These are phyloP conservation scores for Tridacna crocea DNA, from an alignment of 2,888 invertebrate genomes.

Conservation along the genomic window DNA sequence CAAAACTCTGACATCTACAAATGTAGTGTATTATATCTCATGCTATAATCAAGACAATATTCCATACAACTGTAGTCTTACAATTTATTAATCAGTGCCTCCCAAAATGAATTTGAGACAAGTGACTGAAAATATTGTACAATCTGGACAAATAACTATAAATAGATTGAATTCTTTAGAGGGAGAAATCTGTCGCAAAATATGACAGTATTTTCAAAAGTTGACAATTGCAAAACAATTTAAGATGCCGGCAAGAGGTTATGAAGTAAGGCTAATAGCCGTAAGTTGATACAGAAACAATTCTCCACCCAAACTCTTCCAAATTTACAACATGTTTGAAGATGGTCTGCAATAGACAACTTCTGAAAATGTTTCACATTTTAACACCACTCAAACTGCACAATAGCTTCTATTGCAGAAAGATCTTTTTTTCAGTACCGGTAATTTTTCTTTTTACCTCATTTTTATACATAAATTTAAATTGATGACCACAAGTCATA, in stretches of 20 bases:
- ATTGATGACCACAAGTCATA: no score
- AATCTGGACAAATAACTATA: no score
- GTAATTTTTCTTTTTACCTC: no score
- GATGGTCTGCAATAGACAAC: background rate
- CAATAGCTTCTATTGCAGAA: background rate
- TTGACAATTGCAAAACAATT: background rate
- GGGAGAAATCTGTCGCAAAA: no score
- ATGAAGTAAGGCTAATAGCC: background rate
- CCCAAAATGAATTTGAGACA: no score
- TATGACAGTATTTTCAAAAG: background rate
- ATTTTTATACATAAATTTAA: no score
- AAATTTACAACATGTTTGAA: background rate
- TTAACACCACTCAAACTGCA: background rate
- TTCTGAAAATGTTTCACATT: background rate
- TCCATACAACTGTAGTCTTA: no score
- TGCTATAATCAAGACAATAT: background rate
- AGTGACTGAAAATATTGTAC: no score
- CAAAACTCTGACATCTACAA: constrained; percentile 12
- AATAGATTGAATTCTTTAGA: no score
- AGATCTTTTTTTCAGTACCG: background rate
- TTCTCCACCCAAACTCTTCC: background rate
- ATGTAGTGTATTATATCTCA: background rate
- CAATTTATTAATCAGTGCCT: no score
- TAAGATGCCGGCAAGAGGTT: background rate
- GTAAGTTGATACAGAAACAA: no score